These are phyloP conservation scores for Phylloscopus collybita DNA, from an alignment of 2,797 vertebrate genomes.

Conservation along the genomic window DNA sequence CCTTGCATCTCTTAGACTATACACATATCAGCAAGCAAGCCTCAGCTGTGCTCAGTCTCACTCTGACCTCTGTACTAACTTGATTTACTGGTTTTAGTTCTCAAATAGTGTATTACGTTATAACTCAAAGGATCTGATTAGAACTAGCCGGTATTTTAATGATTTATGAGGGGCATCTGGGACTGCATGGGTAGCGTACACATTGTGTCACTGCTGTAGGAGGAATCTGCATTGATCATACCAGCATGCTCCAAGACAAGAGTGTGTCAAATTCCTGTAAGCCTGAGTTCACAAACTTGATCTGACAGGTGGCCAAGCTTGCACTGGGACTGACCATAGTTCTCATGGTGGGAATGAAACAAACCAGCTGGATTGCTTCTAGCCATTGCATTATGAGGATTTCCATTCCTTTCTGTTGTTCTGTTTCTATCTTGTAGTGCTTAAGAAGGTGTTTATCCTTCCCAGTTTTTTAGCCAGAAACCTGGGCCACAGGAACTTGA, in stretches of 20 bases:
- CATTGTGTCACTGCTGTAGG: slow-evolving; percentile 24
- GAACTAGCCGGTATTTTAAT: slow-evolving; percentile 28
- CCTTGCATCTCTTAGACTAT: neutral
- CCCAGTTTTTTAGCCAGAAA: slow-evolving; percentile 30
- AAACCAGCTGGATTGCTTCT: slow-evolving; percentile 60
- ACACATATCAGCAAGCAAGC: neutral
- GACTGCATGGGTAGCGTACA: slow-evolving; percentile 4
- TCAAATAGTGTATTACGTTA: slow-evolving; percentile 31
- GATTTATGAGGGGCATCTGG: slow-evolving; percentile 69
- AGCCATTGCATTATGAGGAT: slow-evolving; percentile 27
- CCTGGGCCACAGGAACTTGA: neutral
- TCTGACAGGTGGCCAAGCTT: slow-evolving; percentile 60
- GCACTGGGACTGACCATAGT: neutral
- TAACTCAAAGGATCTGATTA: slow-evolving; percentile 46
- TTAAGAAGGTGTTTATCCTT: slow-evolving; percentile 54
- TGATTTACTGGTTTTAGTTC: slow-evolving; percentile 57
- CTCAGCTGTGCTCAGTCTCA: slow-evolving; percentile 30
- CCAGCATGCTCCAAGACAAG: slow-evolving; percentile 22
- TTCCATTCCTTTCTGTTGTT: slow-evolving; percentile 53
- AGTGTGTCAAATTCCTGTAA: slow-evolving; percentile 50
- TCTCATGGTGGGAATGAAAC: slow-evolving; percentile 50
- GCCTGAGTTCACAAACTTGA: slow-evolving; percentile 48
- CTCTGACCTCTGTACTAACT: slow-evolving; percentile 40
- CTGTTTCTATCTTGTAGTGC: slow-evolving; percentile 10
- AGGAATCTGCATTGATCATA: slow-evolving; percentile 31